Evolutionary conservation across 2,797 vertebrate genomes (phyloP).

Genomic region (Neoniphon sammara): DNA sequence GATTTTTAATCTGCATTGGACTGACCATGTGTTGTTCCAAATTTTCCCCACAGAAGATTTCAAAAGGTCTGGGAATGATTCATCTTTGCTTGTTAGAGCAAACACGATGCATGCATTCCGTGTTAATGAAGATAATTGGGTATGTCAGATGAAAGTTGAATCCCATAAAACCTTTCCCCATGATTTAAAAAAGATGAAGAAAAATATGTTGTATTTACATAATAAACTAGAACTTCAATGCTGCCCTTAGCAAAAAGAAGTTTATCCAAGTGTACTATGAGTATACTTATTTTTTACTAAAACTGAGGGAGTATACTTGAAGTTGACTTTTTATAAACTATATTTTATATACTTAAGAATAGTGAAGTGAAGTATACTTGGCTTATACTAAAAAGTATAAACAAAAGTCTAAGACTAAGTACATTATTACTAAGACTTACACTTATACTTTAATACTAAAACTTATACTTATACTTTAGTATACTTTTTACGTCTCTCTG

Average conservation of each 20-base stretch:
- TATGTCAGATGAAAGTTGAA: slow-evolving; percentile 36
- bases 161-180: slow-evolving; percentile 6
- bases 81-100: slow-evolving; percentile 67
- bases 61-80: slow-evolving; percentile 70
- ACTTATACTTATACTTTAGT: too few relatives aligned
- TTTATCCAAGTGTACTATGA: too few relatives aligned
- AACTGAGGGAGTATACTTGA: too few relatives aligned
- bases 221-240: background rate
- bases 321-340: too few relatives aligned
- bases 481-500: too few relatives aligned
- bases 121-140: slow-evolving; percentile 65
- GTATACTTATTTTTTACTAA: too few relatives aligned
- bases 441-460: too few relatives aligned
- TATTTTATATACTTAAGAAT: too few relatives aligned
- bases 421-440: too few relatives aligned
- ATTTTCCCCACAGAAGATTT: slow-evolving; percentile 62
- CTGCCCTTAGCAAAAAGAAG: slow-evolving; percentile 41
- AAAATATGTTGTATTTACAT: background rate
- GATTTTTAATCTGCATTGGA: slow-evolving; percentile 51
- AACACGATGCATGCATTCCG: slow-evolving; percentile 63
- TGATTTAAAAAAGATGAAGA: background rate
- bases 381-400: too few relatives aligned
- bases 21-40: slow-evolving; percentile 64
- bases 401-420: too few relatives aligned
- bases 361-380: too few relatives aligned